These are phyloP conservation scores for Phalanger gymnotis DNA, from an alignment of 2,797 vertebrate genomes.

Conservation along the genomic window DNA sequence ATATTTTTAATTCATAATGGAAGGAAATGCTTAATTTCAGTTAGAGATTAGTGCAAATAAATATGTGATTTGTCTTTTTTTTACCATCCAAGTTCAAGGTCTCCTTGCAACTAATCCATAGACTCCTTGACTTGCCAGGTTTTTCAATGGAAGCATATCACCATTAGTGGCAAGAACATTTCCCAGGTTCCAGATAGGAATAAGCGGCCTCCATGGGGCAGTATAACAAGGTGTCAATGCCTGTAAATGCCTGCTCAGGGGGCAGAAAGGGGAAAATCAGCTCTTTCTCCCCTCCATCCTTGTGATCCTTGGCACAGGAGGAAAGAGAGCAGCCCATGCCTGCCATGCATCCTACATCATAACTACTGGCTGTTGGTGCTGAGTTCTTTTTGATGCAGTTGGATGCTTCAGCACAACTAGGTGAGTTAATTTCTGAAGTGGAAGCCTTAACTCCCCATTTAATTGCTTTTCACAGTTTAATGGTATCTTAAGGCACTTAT, in stretches of 20 bases:
- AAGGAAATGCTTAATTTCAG: background rate
- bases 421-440: conserved; percentile 54
- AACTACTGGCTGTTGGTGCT: accelerated
- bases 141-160: background rate
- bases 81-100: background rate
- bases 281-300: background rate
- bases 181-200: background rate
- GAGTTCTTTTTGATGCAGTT: background rate
- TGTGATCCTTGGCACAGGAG: background rate
- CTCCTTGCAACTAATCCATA: background rate
- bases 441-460: conserved; percentile 45
- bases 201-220: background rate
- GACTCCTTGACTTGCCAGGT: background rate
- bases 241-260: background rate
- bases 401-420: conserved; percentile 24
- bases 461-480: conserved; percentile 71
- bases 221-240: background rate
- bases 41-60: background rate
- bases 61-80: background rate
- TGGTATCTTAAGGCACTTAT: conserved; percentile 68
- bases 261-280: too few species aligned
- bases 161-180: background rate
- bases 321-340: background rate
- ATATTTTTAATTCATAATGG: background rate
- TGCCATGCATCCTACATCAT: background rate